Base-by-base conservation (phyloP, 1,140 invertebrate genomes). In the Drosophila fuyamai region DNA sequence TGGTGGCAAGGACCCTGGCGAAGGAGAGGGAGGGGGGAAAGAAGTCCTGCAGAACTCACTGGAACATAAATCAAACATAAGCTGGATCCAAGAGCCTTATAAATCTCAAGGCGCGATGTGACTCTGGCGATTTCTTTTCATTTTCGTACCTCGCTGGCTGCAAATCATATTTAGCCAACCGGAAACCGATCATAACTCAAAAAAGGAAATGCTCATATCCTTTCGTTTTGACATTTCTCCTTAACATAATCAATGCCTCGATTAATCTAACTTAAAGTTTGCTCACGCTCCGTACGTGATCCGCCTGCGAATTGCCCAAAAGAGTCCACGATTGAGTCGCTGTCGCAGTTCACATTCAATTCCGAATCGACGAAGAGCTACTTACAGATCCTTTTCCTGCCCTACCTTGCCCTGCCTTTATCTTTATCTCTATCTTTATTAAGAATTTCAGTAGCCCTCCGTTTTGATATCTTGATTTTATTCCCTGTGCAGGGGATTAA, bases 241-340 rank as follows among this genome's bases (percentile, higher is more conserved):
- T 61, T 62, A 60, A 54, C 68, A 81, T 76, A 77, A 81, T 81
- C 62, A 71, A 74, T 76, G 73, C 60, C 62, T 58, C 84, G 81
- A 89, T 89, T 90, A 89, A 89, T 89, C 84, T 89, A 84, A 89
- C 84, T 89, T 89, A 84, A 89, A 89, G 84, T 89, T 89, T 89
- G 85, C 85, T 89, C 84, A 89, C 84, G 84, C 84, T 53, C 51
- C 74, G 85, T 81, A 89, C 84, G 84, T 89, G 84, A 89, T 70
- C 58, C 36, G 84, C 66, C 70, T 88, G 58, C 32, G 23, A 59
- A 57, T 66, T 38, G 16, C 60, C 41, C 44, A 43, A 76, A 63
- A 66, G 62, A 58, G 61, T 58, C 59, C 72, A 61, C 53, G 48
- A 63, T 46, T 36, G 67, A 59, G 35, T 56, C 38, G 38, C 48